A percentile compares a stretch with the other conserved stretches of the same genome.
These are phyloP conservation scores for Iguana delicatissima DNA, from an alignment of 2,797 vertebrate species.

Conservation along the genomic window DNA sequence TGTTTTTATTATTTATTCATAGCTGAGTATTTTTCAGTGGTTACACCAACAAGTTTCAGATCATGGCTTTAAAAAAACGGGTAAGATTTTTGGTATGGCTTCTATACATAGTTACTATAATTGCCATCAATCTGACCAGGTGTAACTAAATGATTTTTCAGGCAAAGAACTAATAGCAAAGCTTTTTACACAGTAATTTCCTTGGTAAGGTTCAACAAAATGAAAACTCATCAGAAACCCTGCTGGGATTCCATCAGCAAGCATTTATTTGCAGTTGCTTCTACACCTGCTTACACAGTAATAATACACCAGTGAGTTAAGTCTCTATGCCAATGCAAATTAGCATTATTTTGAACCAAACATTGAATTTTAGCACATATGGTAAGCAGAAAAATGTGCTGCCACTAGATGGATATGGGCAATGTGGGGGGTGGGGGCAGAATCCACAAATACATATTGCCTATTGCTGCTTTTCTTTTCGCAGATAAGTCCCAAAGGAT, in stretches of 20 bases:
- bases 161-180: constrained; percentile 76
- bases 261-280: constrained; percentile 81
- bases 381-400: constrained; percentile 55
- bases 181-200: constrained; percentile 81
- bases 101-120: constrained; percentile 72
- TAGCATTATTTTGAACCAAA: constrained; percentile 79
- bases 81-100: constrained; percentile 69
- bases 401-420: constrained; percentile 41
- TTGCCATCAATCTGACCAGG: constrained; percentile 78
- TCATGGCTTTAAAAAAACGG: constrained; percentile 56
- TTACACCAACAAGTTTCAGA: constrained; percentile 50
- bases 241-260: constrained; percentile 84
- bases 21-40: constrained; percentile 58
- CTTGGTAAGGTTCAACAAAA: constrained; percentile 82
- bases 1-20: constrained; percentile 62
- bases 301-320: constrained; percentile 82
- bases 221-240: constrained; percentile 83
- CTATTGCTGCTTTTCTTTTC: constrained; percentile 58
- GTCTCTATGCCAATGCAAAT: constrained; percentile 81
- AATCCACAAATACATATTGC: constrained; percentile 21
- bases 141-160: constrained; percentile 78
- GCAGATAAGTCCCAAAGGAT: constrained; percentile 62
- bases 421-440: background rate
- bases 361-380: constrained; percentile 63
- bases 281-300: constrained; percentile 84